Percentiles rank a stretch among this genome's conserved stretches.
These are phyloP conservation scores for Lagopus leucura DNA, from an alignment of 2,113 vertebrate genomes.

Conservation along the genomic window DNA sequence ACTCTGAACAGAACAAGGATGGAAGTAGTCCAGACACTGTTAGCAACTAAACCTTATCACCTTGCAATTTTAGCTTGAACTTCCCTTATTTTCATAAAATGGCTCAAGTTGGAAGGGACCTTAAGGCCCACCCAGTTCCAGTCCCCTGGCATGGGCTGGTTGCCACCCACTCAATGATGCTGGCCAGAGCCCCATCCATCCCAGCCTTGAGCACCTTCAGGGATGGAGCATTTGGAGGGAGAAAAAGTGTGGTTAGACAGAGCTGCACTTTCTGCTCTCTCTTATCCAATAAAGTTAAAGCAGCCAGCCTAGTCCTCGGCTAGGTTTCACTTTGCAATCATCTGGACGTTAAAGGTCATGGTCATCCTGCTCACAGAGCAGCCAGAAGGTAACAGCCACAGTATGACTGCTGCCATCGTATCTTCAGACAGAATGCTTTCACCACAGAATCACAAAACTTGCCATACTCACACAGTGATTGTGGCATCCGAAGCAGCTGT, in stretches of 20 bases:
- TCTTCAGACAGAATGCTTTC: not conserved
- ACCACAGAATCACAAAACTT: not conserved
- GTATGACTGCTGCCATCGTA: accelerated
- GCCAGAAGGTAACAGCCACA: not conserved
- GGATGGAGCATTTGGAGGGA: not conserved
- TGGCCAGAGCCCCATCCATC: not conserved
- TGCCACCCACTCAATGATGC: not conserved
- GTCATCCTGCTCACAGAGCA: accelerated
- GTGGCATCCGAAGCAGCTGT: not conserved
- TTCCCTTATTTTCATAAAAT: not conserved
- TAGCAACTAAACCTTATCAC: not conserved
- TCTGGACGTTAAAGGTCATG: not conserved
- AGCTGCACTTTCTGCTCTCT: not conserved
- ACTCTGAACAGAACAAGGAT: accelerated
- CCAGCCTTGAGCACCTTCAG: not conserved
- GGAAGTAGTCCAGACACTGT: not conserved
- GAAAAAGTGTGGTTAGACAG: not conserved
- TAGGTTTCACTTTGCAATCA: not conserved
- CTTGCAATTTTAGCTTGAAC: not conserved
- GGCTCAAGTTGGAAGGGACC: not conserved
- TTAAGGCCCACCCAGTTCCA: not conserved
- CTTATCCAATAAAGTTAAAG: not conserved
- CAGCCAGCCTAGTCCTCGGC: not conserved
- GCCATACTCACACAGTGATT: accelerated
- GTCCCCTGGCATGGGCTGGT: too few relatives aligned